A percentile compares a stretch with the other conserved stretches of the same genome.
Conservation (phyloP, 2,797 vertebrate species). For the Ciconia nigra region DNA sequence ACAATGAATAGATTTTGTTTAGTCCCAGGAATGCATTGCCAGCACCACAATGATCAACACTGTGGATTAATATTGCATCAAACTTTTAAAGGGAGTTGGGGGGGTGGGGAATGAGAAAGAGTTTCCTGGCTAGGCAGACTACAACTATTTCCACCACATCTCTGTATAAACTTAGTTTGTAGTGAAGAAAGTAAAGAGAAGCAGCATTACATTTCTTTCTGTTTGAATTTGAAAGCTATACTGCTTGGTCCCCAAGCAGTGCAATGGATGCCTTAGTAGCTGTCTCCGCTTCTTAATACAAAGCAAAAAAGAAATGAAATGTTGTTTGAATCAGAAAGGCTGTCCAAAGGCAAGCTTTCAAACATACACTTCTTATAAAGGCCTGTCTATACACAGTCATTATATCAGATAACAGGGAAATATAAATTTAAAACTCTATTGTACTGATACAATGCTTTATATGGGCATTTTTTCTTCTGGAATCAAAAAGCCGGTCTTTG, state of each 20-base stretch:
- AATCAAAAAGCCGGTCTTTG: background rate
- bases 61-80: background rate
- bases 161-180: background rate
- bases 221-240: background rate
- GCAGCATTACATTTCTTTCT: background rate
- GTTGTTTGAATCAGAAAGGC: background rate
- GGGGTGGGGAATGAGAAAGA: background rate
- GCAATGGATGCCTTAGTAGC: background rate
- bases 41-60: background rate
- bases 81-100: background rate
- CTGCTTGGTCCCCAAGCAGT: background rate
- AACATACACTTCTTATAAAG: background rate
- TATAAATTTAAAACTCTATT: background rate
- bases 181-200: background rate
- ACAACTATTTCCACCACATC: background rate
- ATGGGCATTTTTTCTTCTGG: background rate
- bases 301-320: background rate
- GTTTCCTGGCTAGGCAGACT: background rate
- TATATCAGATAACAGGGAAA: background rate
- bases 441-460: background rate
- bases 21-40: background rate
- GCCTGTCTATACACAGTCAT: background rate
- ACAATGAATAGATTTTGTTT: background rate
- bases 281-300: background rate
- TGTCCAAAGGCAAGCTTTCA: background rate